Base-by-base conservation (phyloP, 2,888 invertebrate genomes). In the Cataglyphis cursor region DNA sequence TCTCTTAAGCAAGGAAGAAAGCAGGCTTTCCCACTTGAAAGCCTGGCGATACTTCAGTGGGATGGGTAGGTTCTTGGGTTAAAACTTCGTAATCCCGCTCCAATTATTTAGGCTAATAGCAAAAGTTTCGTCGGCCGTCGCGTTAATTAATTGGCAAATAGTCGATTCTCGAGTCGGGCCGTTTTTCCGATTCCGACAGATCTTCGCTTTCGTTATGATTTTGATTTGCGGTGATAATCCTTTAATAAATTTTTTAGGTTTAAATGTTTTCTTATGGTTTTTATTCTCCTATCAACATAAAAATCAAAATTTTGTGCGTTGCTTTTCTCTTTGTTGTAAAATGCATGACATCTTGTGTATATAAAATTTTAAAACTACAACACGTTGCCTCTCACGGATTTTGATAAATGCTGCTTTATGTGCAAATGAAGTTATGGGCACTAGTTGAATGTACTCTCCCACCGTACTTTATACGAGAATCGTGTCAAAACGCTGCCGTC, bases 31-130 rank as follows among this genome's bases (percentile, higher is more conserved):
- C 76, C 28, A 59, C 73, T 68, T 35, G 54, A 68, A 66, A 81
- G 81, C 73, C 75, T 38, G 48, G 35, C 64, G 62, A 54, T 65
- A 64, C 78, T 68, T 80, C 8, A 35, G 28, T 61, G 61, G 66
- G 54, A 61, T 51, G 85, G 72, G 38, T 78, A 59, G 68, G 74
- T 74, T 80, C 82, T 85, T 64, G 68, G 44, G 59, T 78, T 76
- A 81, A 83, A 85, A 85, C 85, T 85, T 85, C 51, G 75, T 82
- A 85, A 83, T 85, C 85, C 72, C 65, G 70, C 81, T 75, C 84
- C 75, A 89, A 89, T 89, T 88, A 87, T 87, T 86, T 84, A 82
- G 81, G 66, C 83, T 86, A 89, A 88, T 86, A 80, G 84, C 78
- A 66, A 87, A 89, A 90, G 83, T 89, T 90, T 87, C 83, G 68